These are phyloP conservation scores for Temnothorax longispinosus DNA, from an alignment of 1,140 invertebrate species.

Conservation along the genomic window DNA sequence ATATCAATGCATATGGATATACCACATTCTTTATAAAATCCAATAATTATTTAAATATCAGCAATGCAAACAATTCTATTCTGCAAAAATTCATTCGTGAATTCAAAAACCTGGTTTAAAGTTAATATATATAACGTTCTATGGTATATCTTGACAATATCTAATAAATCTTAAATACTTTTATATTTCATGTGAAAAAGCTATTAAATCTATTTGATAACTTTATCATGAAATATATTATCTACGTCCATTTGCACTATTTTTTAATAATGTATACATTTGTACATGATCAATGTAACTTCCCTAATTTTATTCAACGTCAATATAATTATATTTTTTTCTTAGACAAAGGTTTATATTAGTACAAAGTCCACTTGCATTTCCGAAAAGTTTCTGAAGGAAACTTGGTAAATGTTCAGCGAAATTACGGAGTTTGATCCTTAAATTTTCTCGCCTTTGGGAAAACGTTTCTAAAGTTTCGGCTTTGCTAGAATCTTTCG, in stretches of 20 bases:
- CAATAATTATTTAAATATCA: not conserved
- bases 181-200: not conserved
- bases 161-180: not conserved
- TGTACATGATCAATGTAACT: not conserved
- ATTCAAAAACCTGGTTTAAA: not conserved
- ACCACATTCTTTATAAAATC: not conserved
- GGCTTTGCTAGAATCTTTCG: constrained; percentile 43
- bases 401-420: constrained; percentile 39
- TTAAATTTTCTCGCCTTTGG: constrained; percentile 35
- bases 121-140: not conserved
- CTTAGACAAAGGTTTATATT: constrained; percentile 15
- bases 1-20: not conserved
- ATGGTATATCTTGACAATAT: not conserved
- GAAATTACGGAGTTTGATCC: constrained; percentile 50
- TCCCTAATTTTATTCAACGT: not conserved
- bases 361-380: constrained; percentile 5
- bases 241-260: not conserved
- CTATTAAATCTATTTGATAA: not conserved
- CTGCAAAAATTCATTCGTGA: not conserved
- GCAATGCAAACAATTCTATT: not conserved
- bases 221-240: not conserved
- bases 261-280: not conserved
- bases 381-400: not conserved
- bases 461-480: constrained; percentile 37
- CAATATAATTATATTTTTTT: not conserved